Percentiles rank a stretch among this genome's conserved stretches.
Conservation (phyloP, 2,888 invertebrate genomes). For the Leptopilina syphax region DNA sequence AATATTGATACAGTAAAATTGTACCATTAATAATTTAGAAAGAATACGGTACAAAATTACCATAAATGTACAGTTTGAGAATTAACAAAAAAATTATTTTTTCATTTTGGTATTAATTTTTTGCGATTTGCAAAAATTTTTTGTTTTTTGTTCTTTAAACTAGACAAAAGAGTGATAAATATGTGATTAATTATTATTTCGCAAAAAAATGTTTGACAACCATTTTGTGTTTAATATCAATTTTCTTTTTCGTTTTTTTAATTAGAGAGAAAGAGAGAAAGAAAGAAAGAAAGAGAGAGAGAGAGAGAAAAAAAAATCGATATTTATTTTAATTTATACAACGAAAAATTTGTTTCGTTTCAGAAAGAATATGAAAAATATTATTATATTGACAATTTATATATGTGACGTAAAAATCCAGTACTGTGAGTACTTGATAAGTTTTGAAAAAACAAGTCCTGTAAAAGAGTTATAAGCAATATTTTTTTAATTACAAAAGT, state of each 20-base stretch:
- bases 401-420: background rate
- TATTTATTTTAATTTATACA: constrained; percentile 23
- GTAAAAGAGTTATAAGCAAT: constrained; percentile 9
- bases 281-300: background rate
- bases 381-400: background rate
- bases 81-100: background rate
- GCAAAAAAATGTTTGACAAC: background rate
- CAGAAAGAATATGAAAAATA: too few relatives aligned
- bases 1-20: constrained; percentile 1
- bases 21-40: background rate
- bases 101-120: background rate
- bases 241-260: background rate
- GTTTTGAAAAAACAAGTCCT: constrained; percentile 3
- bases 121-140: background rate
- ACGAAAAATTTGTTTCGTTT: background rate
- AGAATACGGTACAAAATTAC: background rate
- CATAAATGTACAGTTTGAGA: constrained; percentile 3
- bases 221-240: background rate
- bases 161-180: background rate
- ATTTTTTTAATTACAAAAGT: constrained; percentile 35
- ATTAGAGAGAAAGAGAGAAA: background rate
- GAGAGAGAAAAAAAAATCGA: background rate
- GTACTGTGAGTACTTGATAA: constrained; percentile 7
- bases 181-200: background rate
- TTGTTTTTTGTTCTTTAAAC: background rate